A percentile compares a stretch with the other conserved stretches of the same genome.
These are phyloP conservation scores for Perccottus glenii DNA, from an alignment of 2,113 vertebrate genomes.

Conservation along the genomic window DNA sequence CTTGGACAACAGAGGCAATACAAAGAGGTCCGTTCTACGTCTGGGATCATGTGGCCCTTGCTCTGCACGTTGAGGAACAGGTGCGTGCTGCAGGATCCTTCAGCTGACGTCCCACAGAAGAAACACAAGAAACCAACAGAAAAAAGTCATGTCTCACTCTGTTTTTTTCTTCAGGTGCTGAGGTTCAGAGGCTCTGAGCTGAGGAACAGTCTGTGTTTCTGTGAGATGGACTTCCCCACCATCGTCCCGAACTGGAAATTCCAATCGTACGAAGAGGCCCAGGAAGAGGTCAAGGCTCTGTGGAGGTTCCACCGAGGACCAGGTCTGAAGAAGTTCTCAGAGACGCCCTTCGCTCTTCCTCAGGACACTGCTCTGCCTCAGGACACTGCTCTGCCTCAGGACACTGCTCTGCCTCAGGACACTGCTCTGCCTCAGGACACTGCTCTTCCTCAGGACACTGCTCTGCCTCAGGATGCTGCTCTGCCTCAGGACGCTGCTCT, in stretches of 20 bases:
- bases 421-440: too few species aligned
- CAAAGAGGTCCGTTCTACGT: not conserved
- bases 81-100: not conserved
- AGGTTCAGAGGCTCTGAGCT: not conserved
- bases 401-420: too few species aligned
- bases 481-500: too few species aligned
- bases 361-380: too few species aligned
- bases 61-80: not conserved
- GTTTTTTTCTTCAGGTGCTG: not conserved
- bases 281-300: not conserved
- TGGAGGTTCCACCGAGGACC: not conserved
- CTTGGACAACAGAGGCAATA: not conserved
- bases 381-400: not conserved
- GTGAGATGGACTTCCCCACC: not conserved
- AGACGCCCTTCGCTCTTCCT: not conserved
- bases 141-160: not conserved
- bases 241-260: not conserved
- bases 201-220: not conserved
- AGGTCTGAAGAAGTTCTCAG: not conserved
- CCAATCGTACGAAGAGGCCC: conserved; percentile 2
- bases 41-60: not conserved
- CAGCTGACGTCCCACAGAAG: too few species aligned
- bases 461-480: too few species aligned
- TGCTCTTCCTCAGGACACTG: too few species aligned
- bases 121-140: too few species aligned